Evolutionary conservation across 2,797 vertebrate species (phyloP).

Genomic region (Limnodromus scolopaceus): DNA sequence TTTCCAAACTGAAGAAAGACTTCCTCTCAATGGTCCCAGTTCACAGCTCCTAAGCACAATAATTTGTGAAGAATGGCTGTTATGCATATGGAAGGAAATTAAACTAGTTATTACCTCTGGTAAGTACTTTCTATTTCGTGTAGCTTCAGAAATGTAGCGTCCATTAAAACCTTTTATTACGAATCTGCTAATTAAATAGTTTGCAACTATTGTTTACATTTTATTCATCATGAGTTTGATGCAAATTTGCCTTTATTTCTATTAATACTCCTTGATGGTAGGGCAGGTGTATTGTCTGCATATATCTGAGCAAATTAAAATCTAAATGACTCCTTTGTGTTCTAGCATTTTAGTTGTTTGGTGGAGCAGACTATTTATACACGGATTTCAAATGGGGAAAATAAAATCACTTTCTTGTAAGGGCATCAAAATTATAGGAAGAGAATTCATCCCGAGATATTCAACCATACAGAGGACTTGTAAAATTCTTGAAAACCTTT

Average conservation of each 20-base stretch:
- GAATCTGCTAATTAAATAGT: slow-evolving; percentile 8
- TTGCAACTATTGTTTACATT: neutral
- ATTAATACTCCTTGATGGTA: neutral
- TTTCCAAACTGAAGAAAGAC: neutral
- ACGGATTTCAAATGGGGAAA: slow-evolving; percentile 5
- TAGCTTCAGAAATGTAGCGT: neutral
- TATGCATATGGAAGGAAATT: slow-evolving; percentile 39
- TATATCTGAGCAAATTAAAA: slow-evolving; percentile 23
- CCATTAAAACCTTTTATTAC: slow-evolving; percentile 16
- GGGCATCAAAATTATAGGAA: neutral
- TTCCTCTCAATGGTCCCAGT: neutral
- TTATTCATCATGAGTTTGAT: neutral
- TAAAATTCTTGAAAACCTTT: neutral
- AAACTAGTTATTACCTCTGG: slow-evolving; percentile 37
- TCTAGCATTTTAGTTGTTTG: neutral
- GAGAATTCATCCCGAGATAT: neutral
- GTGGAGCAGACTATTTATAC: slow-evolving; percentile 9
- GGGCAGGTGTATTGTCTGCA: neutral
- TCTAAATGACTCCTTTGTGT: slow-evolving; percentile 6
- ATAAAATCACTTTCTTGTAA: neutral
- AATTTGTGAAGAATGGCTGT: slow-evolving; percentile 21
- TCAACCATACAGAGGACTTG: neutral
- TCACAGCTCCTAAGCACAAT: slow-evolving; percentile 25
- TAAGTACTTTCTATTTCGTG: slow-evolving; percentile 39
- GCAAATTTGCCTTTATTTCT: neutral